Evolutionary conservation across 2,113 vertebrate genomes (phyloP).

Genomic region (Lepus europaeus): DNA sequence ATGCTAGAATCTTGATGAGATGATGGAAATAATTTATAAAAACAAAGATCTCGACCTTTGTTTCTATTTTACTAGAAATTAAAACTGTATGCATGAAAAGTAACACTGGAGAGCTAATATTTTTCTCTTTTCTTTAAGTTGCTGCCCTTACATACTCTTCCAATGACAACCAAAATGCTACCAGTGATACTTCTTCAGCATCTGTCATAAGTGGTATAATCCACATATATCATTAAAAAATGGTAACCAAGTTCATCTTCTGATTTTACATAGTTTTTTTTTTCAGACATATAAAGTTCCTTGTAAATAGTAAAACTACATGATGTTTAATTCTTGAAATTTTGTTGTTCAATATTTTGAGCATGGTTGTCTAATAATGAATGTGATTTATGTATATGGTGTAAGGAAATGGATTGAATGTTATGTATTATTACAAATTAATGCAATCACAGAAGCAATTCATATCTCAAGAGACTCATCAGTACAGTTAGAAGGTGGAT

Average conservation of each 20-base stretch:
- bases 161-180: not conserved
- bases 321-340: not conserved
- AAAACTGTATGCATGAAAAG: not conserved
- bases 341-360: slow-evolving; percentile 14
- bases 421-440: not conserved
- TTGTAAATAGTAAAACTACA: slow-evolving; percentile 22
- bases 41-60: not conserved
- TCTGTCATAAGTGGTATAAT: not conserved
- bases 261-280: not conserved
- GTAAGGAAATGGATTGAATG: not conserved
- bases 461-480: not conserved
- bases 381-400: not conserved
- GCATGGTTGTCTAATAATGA: not conserved
- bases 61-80: slow-evolving; percentile 63
- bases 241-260: not conserved
- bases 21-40: slow-evolving; percentile 66
- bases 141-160: not conserved
- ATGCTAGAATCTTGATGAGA: slow-evolving; percentile 62
- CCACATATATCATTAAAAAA: not conserved
- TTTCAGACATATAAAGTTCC: not conserved
- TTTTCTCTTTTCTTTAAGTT: slow-evolving; percentile 3
- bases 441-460: not conserved
- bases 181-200: not conserved
- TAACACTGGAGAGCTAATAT: slow-evolving; percentile 26
- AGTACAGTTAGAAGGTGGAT: not conserved